Percentiles rank a stretch among this genome's conserved stretches.
Evolutionary conservation across 1,140 invertebrate species (phyloP).

Genomic region (Brachionus rubens): DNA sequence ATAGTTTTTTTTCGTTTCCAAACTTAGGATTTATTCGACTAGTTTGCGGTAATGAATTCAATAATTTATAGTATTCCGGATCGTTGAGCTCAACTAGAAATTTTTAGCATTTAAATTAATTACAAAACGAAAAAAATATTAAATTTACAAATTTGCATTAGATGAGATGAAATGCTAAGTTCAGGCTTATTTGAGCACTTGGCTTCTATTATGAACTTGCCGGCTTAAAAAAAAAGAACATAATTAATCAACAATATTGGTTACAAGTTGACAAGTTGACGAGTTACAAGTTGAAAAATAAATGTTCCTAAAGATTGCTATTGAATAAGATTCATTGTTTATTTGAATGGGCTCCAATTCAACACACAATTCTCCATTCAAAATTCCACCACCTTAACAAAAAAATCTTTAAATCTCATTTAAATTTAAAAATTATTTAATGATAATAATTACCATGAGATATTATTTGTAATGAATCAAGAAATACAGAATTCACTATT

Average conservation of each 20-base stretch:
- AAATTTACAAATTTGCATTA: conserved; percentile 17
- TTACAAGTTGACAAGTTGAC: background rate
- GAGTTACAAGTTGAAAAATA: conserved; percentile 16
- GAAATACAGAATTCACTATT: background rate
- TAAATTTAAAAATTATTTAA: too few species aligned
- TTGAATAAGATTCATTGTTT: background rate
- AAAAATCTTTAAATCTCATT: background rate
- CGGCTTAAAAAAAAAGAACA: background rate
- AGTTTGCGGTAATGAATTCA: background rate
- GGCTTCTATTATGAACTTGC: conserved; percentile 32
- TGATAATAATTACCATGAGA: conserved; percentile 45
- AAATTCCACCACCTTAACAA: conserved; percentile 31
- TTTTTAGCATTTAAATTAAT: background rate
- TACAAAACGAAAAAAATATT: background rate
- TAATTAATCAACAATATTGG: background rate
- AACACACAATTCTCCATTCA: conserved; percentile 30
- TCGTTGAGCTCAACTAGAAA: conserved; percentile 24
- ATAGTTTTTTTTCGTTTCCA: conserved; percentile 1
- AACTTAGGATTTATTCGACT: background rate
- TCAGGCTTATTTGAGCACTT: background rate
- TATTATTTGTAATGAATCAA: conserved; percentile 29
- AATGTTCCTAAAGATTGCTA: conserved; percentile 33
- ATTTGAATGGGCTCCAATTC: conserved; percentile 35
- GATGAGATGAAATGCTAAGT: conserved; percentile 5
- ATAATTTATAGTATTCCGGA: conserved; percentile 16